Evolutionary conservation across 1,140 invertebrate species (phyloP), one percentile per base, ranked within the genome.

Genomic region (Zeugodacus cucurbitae): DNA sequence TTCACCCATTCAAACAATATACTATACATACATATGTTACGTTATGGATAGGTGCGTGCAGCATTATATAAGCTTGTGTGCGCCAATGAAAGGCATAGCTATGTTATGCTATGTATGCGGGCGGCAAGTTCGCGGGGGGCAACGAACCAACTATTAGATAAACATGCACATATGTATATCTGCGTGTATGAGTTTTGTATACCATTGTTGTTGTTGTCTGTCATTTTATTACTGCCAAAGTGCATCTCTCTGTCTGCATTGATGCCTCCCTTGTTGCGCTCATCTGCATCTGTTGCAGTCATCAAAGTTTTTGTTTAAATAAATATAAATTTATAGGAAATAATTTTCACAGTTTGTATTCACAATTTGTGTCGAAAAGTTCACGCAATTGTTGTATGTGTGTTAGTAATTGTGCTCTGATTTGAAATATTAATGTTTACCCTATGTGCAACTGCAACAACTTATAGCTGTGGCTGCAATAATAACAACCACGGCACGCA

Each of bases 341-440:
- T 37, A 78, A 74, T 41, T 78, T 78, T 22, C 41, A 48, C 10
- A 78, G 37, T 48, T 26, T 78, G n/a, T n/a, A n/a, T n/a, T n/a
- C n/a, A n/a, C n/a, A n/a, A n/a, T n/a, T n/a, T n/a, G n/a, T 26
- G 29, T 67, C 7, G 41, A 8, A 70, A 20, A 70, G 67, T 37
- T 70, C 32, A 8, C 34, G 4, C 74, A 14, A 48, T 29, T 26
- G n/a, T 5, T 62, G 74, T 22, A n/a, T 41, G 20, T 22, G 54
- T 20, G 54, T 57, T 4, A 6, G 22, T 62, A n/a, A 22, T 7
- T 62, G 58, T 8, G 22, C 0, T 11, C 58, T 22, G 41, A 82
- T 54, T 82, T 82, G 11, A 54, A 82, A 82, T 82, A 82, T 54
- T 82, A 48, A 26, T 82, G n/a, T 82, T 82, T 82, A 82, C n/a